Evolutionary conservation across 2,888 invertebrate genomes (phyloP).

Genomic region (Agrochola circellaris): DNA sequence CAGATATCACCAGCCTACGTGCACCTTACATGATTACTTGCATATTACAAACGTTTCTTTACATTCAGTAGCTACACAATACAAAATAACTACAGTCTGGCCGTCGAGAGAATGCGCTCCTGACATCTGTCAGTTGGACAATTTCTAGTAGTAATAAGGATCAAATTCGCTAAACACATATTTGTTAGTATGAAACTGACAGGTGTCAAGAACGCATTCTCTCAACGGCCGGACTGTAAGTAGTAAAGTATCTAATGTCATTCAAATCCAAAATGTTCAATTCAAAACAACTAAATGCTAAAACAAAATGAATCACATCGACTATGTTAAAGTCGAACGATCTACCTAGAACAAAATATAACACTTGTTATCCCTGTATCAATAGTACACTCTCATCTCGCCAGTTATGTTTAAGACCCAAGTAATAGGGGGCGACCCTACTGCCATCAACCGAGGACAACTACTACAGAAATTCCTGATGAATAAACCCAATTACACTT

Average conservation of each 20-base stretch:
- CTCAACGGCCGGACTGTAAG: too few species aligned
- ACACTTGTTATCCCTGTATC: not conserved
- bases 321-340: slow-evolving; percentile 35
- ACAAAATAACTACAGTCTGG: slow-evolving; percentile 2
- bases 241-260: slow-evolving; percentile 6
- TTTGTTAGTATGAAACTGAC: too few species aligned
- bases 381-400: not conserved
- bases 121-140: too few species aligned
- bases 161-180: too few species aligned
- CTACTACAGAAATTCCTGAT: not conserved
- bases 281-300: slow-evolving; percentile 12
- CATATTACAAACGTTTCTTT: not conserved
- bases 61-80: not conserved
- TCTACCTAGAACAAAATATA: slow-evolving; percentile 11
- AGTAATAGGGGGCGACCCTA: too few species aligned
- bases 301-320: slow-evolving; percentile 49
- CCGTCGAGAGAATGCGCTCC: too few species aligned
- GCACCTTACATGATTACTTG: not conserved
- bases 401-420: not conserved
- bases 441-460: not conserved
- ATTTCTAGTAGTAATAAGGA: too few species aligned
- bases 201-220: too few species aligned
- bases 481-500: too few species aligned
- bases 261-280: slow-evolving; percentile 21
- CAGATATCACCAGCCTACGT: not conserved